Conservation (phyloP, 2,113 vertebrate genomes). For the Climacteris rufus region DNA sequence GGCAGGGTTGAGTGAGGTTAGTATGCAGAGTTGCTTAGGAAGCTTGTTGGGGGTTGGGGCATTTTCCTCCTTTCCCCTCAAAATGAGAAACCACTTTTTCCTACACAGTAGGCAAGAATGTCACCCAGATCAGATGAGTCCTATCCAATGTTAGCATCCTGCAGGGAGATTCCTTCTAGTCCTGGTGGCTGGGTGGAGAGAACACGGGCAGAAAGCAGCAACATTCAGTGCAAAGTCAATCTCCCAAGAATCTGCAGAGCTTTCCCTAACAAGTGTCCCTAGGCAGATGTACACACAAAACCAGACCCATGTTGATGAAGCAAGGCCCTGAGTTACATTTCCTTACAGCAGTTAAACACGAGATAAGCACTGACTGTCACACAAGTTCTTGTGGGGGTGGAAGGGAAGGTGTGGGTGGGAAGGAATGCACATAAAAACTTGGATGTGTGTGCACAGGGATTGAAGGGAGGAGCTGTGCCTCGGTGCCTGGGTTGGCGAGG, state of each 20-base stretch:
- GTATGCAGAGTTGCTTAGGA: not conserved
- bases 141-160: not conserved
- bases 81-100: slow-evolving; percentile 45
- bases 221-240: not conserved
- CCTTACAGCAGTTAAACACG: not conserved
- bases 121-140: not conserved
- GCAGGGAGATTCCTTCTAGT: not conserved
- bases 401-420: not conserved
- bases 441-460: not conserved
- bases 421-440: not conserved
- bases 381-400: not conserved
- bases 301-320: not conserved
- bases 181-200: not conserved
- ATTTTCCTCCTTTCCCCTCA: slow-evolving; percentile 21
- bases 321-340: not conserved
- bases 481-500: not conserved
- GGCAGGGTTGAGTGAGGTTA: not conserved
- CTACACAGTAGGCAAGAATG: slow-evolving; percentile 64
- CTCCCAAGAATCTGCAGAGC: not conserved
- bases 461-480: not conserved
- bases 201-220: not conserved
- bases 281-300: not conserved
- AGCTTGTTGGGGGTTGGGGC: not conserved
- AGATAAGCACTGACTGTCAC: not conserved
- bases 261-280: not conserved